A percentile compares a stretch with the other conserved stretches of the same genome.
phyloP scores from a whole-genome alignment of 2,113 vertebrate genomes.

The Paratilapia polleni region DNA sequence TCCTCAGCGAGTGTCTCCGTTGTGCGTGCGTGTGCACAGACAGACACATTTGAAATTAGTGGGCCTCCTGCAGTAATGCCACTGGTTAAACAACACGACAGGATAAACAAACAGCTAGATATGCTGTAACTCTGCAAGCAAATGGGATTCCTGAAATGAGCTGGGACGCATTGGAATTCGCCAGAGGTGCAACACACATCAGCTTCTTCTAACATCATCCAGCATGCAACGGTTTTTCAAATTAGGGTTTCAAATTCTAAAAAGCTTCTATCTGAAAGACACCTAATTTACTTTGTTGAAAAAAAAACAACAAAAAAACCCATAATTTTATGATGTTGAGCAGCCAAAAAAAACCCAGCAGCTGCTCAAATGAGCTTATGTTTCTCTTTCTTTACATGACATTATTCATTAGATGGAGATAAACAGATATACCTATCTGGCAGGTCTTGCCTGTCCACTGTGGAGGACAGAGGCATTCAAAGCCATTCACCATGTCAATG shows the following conservation, averaged over 20 bases:
- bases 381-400: background rate
- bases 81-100: slow-evolving; percentile 27
- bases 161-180: background rate
- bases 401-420: background rate
- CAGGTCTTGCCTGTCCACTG: slow-evolving; percentile 95
- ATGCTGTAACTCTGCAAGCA: slow-evolving; percentile 32
- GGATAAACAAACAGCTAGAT: slow-evolving; percentile 51
- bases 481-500: slow-evolving; percentile 88
- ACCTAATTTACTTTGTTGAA: background rate
- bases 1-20: slow-evolving; percentile 40
- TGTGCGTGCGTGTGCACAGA: slow-evolving; percentile 29
- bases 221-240: slow-evolving; percentile 11
- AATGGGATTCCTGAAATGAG: slow-evolving; percentile 25
- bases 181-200: background rate
- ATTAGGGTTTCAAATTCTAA: background rate
- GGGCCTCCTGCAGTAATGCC: slow-evolving; percentile 25
- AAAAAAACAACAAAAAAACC: background rate
- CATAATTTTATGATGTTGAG: background rate
- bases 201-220: background rate
- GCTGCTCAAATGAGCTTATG: background rate
- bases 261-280: background rate
- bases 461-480: slow-evolving; percentile 91
- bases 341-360: background rate
- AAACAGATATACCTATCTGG: slow-evolving; percentile 87
- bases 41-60: slow-evolving; percentile 35